Base-by-base conservation (phyloP, 2,888 invertebrate genomes). In the Miltochrista miniata region DNA sequence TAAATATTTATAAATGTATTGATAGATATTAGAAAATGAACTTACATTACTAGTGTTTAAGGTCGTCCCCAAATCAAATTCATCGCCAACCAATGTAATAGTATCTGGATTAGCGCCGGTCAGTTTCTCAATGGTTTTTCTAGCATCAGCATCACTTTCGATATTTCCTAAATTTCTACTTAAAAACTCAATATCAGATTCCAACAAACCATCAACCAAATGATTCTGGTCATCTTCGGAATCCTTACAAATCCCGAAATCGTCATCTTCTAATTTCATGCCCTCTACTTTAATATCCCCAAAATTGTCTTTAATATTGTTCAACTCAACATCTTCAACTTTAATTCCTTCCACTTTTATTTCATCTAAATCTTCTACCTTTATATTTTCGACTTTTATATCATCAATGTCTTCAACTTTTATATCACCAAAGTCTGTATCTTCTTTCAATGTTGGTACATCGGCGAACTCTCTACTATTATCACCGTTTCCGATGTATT, bases 81-180 rank as follows among this genome's bases (percentile, higher is more conserved):
- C 91, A 54, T 91, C 91, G 0, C 90, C 89, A 48, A 90, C 89
- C 56, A 92, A 76, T 5, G 89, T 88, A 9, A 92, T 82, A 0
- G 88, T 87, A 52, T 92, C 91, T 4, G 90, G 84, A 72, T 90
- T 88, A 4, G 89, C 88, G 8, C 90, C 92, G 0, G 92, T 91
- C 51, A 92, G 63, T 50, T 90, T 92, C 63, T 92, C 92, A 51
- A 92, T 91, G n/a, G 92, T 89, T 65, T 92, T 92, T 39, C 92
- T 84, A 0, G 91, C 92, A 57, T 92, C 92, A 1, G 91, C 88
- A 50, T 92, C 92, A 70, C 90, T 92, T 53, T 92, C 92, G 51
- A 92, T 92, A 61, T 91, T 88, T 1, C 89, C 90, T 62, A 92
- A 72, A 59, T 92, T 92, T 18, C 90, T 76, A 56, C 91, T 92